Evolutionary conservation across 2,797 vertebrate genomes (phyloP), one percentile per base, ranked within the genome.

Genomic region (Lacerta viridis): DNA sequence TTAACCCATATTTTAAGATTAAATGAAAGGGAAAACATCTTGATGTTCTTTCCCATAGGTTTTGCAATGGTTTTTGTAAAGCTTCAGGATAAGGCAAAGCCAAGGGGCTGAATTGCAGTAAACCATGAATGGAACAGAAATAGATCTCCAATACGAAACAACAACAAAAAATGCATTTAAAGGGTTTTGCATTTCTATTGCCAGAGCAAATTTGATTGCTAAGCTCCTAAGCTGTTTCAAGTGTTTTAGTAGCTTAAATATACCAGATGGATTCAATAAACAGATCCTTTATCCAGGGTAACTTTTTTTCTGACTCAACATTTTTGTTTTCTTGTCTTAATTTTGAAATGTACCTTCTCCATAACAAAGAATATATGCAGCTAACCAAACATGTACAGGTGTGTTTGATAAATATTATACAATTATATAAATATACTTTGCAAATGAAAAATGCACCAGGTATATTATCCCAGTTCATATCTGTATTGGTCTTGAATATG

Each of bases 181-280:
- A 69, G n/a, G 39, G 36, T 86, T 72, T 81, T 85, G 66, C 11
- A 61, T 82, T 89, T 88, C 25, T 88, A 36, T 77, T 68, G 75
- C 76, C 71, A 87, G 77, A 84, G 83, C 76, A 88, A 89, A 83
- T 83, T 36, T 71, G 86, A 25, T 41, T 36, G 41, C 75, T 88
- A 86, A 61, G 17, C n/a, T 89, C 86, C 9, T 17, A 85, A 85
- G 80, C 71, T 72, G 89, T 83, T 88, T 89, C 23, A 83, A 18
- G 55, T 0, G 46, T 36, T 90, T 88, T 80, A 86, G 1, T 79
- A 71, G 0, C 2, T 83, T 74, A 80, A 93, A 91, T 79, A 69
- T 61, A 80, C 27, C 77, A 81, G 82, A 84, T 88, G 2, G 46
- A 75, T 83, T 43, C 1, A 83, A 5, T 50, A 86, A 80, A 59